Percentiles rank a stretch among this genome's conserved stretches.
These are phyloP conservation scores for Andrena haemorrhoa DNA, from an alignment of 2,888 invertebrate species.

Conservation along the genomic window DNA sequence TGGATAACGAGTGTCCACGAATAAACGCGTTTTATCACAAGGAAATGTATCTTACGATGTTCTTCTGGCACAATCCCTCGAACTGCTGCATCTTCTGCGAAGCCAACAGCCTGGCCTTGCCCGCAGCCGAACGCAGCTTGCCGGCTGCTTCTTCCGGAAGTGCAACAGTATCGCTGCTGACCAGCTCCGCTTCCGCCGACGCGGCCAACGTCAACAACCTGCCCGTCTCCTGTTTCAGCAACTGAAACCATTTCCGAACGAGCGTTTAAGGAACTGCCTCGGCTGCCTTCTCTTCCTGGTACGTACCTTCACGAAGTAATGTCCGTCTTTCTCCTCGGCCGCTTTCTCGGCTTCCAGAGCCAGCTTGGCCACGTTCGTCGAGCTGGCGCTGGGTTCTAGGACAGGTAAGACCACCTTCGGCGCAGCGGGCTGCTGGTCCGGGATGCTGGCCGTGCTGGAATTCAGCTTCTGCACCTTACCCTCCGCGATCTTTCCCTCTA, in stretches of 20 bases:
- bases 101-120: conserved; percentile 95
- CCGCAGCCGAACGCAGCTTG: conserved; percentile 93
- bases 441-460: conserved; percentile 79
- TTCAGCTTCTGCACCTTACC: conserved; percentile 73
- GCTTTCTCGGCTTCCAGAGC: conserved; percentile 74
- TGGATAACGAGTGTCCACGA: not conserved
- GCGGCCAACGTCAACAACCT: conserved; percentile 89
- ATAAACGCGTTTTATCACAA: not conserved
- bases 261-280: conserved; percentile 5
- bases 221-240: conserved; percentile 91
- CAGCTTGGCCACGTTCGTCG: conserved; percentile 76
- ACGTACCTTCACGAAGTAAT: conserved; percentile 90
- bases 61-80: conserved; percentile 90
- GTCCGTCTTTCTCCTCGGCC: conserved; percentile 88
- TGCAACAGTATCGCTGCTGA: conserved; percentile 84
- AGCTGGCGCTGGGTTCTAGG: conserved; percentile 78
- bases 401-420: conserved; percentile 85
- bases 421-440: conserved; percentile 85
- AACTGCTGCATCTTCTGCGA: conserved; percentile 98
- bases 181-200: conserved; percentile 89
- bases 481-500: conserved; percentile 56
- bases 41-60: conserved; percentile 86
- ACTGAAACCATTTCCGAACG: conserved; percentile 74
- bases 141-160: conserved; percentile 93
- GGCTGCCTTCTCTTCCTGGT: not conserved